These are phyloP conservation scores for Acropternis orthonyx DNA, from an alignment of 2,797 vertebrate genomes.

Conservation along the genomic window DNA sequence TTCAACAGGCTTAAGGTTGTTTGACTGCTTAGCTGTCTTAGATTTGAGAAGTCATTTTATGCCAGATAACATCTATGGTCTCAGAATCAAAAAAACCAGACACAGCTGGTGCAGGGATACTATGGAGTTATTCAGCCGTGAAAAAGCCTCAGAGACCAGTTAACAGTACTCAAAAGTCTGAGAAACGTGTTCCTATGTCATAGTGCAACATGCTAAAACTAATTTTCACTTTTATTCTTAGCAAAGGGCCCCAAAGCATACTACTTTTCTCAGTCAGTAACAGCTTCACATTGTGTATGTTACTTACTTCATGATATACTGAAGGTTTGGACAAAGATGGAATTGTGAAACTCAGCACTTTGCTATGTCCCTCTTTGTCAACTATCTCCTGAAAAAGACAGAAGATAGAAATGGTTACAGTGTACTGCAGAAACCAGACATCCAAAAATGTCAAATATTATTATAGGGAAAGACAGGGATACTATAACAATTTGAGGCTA, in stretches of 20 bases:
- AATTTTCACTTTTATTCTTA: neutral
- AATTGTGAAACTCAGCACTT: constrained; percentile 92
- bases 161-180: neutral
- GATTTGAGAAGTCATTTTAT: neutral
- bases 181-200: neutral
- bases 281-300: neutral
- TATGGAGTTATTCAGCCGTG: neutral
- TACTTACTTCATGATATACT: constrained; percentile 94
- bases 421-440: neutral
- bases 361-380: constrained; percentile 95
- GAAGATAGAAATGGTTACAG: neutral
- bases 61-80: neutral
- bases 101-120: neutral
- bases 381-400: constrained; percentile 89
- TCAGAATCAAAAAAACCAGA: neutral
- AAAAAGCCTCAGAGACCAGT: neutral
- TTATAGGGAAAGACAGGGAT: neutral
- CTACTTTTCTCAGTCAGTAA: neutral
- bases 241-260: neutral
- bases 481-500: neutral
- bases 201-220: neutral
- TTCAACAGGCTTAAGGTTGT: neutral
- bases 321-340: constrained; percentile 97
- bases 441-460: neutral
- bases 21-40: neutral